A percentile compares a stretch with the other conserved stretches of the same genome.
phyloP scores from a whole-genome alignment of 1,140 invertebrate species.

The Diuraphis noxia region DNA sequence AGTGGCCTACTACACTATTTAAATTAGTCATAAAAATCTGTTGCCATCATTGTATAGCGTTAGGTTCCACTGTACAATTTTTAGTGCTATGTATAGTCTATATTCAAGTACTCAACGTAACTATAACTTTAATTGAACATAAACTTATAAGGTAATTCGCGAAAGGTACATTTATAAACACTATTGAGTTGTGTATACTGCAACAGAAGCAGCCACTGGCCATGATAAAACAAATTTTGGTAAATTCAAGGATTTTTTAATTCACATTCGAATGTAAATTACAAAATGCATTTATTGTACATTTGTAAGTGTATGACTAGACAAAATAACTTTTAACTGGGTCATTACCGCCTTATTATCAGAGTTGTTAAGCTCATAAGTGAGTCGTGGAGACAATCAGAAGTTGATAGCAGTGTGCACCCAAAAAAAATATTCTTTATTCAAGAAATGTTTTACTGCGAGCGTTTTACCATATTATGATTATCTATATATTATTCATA shows the following conservation, averaged over 20 bases:
- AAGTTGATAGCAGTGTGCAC: not conserved
- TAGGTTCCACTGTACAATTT: not conserved
- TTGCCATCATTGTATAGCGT: not conserved
- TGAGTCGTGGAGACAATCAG: not conserved
- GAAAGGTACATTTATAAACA: not conserved
- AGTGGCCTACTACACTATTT: no score
- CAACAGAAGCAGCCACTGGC: not conserved
- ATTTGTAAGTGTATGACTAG: not conserved
- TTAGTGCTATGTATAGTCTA: not conserved
- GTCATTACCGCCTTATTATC: constrained; percentile 2
- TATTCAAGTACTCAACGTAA: not conserved
- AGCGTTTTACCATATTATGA: not conserved
- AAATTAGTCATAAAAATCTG: no score
- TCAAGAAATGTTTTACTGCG: not conserved
- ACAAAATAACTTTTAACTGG: constrained; percentile 13
- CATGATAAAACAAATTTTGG: constrained; percentile 17
- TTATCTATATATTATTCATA: not conserved
- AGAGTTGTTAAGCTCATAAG: not conserved
- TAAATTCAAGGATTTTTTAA: constrained; percentile 42
- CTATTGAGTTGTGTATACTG: not conserved
- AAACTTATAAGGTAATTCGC: not conserved
- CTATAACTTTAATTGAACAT: not conserved
- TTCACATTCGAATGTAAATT: constrained; percentile 17
- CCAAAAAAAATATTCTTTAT: not conserved
- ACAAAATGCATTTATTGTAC: constrained; percentile 1